Evolutionary conservation across 2,888 invertebrate genomes (phyloP).

Genomic region (Rotaria socialis): DNA sequence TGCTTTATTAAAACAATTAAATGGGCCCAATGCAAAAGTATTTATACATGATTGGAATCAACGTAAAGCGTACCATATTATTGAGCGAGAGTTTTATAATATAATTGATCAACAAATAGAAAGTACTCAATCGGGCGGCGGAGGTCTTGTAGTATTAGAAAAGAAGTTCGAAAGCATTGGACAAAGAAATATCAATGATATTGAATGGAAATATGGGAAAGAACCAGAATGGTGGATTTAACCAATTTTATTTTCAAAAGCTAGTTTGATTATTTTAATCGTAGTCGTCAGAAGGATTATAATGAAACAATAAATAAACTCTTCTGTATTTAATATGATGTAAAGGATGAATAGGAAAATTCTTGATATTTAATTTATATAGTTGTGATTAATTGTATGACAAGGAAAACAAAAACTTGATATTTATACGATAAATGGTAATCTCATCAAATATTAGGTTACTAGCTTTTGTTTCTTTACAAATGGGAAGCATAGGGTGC

Average conservation of each 20-base stretch:
- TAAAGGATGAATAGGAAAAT: no score
- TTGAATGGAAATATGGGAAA: neutral
- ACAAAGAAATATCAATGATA: neutral
- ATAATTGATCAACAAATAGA: neutral
- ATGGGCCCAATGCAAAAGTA: neutral
- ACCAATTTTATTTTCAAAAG: neutral
- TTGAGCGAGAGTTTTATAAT: neutral
- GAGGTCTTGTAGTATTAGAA: neutral
- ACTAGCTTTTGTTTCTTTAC: no score
- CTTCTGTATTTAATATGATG: no score
- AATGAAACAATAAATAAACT: no score
- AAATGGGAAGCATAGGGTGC: no score
- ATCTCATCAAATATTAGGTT: no score
- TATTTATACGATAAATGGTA: no score
- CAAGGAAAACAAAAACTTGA: no score
- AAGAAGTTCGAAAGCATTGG: neutral
- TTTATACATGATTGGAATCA: constrained; percentile 22
- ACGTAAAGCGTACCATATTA: neutral
- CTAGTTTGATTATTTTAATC: neutral
- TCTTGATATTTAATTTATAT: no score
- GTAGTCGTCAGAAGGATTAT: no score
- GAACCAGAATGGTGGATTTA: neutral
- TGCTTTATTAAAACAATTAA: neutral
- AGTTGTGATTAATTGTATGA: no score
- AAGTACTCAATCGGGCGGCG: neutral